Conservation (phyloP, 2,113 vertebrate genomes). For the Mormoops blainvillei region DNA sequence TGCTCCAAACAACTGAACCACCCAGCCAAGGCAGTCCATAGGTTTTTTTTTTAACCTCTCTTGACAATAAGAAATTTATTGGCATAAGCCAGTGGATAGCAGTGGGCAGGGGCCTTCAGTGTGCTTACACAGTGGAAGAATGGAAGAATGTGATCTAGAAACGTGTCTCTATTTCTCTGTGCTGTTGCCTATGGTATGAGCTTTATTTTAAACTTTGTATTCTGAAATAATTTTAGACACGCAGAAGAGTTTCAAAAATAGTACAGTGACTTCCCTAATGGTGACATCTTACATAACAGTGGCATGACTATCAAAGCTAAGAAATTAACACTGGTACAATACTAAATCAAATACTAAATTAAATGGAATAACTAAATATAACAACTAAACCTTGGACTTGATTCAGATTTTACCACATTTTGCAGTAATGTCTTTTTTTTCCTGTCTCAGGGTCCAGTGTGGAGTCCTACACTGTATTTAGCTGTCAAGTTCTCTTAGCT, state of each 20-base stretch:
- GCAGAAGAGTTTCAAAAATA: not conserved
- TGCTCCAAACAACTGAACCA: no score
- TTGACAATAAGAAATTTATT: not conserved
- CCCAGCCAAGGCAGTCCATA: no score
- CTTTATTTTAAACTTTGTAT: constrained; percentile 12
- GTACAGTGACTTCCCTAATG: not conserved
- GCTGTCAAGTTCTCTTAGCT: not conserved
- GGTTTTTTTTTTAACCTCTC: fast-evolving
- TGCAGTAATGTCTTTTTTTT: not conserved
- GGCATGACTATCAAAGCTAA: not conserved
- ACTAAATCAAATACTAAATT: not conserved
- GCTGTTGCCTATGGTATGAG: not conserved
- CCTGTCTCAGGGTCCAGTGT: not conserved
- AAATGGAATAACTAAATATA: not conserved
- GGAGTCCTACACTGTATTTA: not conserved
- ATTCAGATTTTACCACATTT: not conserved
- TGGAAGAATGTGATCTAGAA: not conserved
- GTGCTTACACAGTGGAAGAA: no score
- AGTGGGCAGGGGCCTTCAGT: not conserved
- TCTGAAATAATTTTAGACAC: constrained; percentile 32
- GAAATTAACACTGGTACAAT: not conserved
- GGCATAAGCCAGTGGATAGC: not conserved
- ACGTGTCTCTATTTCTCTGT: not conserved
- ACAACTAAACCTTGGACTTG: not conserved
- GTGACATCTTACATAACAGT: not conserved